A percentile compares a stretch with the other conserved stretches of the same genome.
Evolutionary conservation across 1,140 invertebrate genomes (phyloP).

Genomic region (Monochamus saltuarius): DNA sequence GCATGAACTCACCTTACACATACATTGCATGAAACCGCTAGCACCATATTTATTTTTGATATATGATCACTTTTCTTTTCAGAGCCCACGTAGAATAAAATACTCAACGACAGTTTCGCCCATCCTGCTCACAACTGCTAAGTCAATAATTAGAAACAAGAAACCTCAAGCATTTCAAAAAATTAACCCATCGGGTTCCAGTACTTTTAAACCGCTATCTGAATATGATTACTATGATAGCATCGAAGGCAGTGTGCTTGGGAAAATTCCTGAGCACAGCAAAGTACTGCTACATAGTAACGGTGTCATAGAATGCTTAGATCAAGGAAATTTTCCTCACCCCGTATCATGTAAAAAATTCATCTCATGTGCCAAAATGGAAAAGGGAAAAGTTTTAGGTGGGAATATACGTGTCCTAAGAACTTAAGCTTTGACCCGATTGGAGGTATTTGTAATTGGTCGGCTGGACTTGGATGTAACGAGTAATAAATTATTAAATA

Average conservation of each 20-base stretch:
- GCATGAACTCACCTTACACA: too few relatives aligned
- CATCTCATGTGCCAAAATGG: slow-evolving; percentile 82
- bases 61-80: too few relatives aligned
- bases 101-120: slow-evolving; percentile 29
- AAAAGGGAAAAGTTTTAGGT: slow-evolving; percentile 74
- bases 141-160: slow-evolving; percentile 20
- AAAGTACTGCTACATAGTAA: slow-evolving; percentile 54
- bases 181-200: slow-evolving; percentile 15
- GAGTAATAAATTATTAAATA: slow-evolving; percentile 35
- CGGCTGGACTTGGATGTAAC: slow-evolving; percentile 71
- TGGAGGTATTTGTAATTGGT: slow-evolving; percentile 88
- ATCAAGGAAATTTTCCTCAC: slow-evolving; percentile 86
- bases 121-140: slow-evolving; percentile 21
- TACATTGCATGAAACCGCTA: too few relatives aligned
- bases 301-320: slow-evolving; percentile 76
- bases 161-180: slow-evolving; percentile 8
- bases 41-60: too few relatives aligned
- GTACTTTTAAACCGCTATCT: slow-evolving; percentile 13
- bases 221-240: slow-evolving; percentile 67
- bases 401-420: slow-evolving; percentile 84
- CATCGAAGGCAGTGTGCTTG: slow-evolving; percentile 15
- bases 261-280: slow-evolving; percentile 46
- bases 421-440: slow-evolving; percentile 83
- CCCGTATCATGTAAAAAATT: slow-evolving; percentile 85
- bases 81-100: neutral